Base-by-base conservation (phyloP, 2,888 invertebrate genomes). In the Drosophila crucigera region DNA sequence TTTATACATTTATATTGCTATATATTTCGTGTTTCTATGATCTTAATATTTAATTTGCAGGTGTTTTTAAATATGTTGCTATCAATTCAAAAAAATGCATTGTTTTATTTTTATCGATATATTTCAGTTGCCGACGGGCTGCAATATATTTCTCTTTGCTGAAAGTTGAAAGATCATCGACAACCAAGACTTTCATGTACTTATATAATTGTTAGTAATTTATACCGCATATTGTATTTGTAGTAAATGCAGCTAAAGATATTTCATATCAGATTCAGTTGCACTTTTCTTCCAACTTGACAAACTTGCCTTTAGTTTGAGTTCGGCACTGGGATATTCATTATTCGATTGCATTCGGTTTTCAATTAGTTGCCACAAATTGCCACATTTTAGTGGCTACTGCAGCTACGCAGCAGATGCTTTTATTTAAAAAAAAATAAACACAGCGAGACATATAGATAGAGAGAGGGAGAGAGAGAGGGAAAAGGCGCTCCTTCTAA, bases 391-490 rank as follows among this genome's bases (percentile, higher is more conserved):
- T 30, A n/a, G 49, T 19, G 54, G 54, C 76, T 68, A 63, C 68
- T 68, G 49, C 62, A 62, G 66, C 43, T 67, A 56, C 30, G 50
- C 63, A 60, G 63, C 76, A 74, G 71, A 63, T 71, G 71, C 60
- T 58, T 39, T 33, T 28, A 25, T 11, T 30, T 10, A 53, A 47
- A 37, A 22, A 41, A 28, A 28, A 41, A 1, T 9, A 7, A 31
- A 31, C 43, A 25, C 41, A 28, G 31, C 39, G 43, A 47, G 37
- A 4, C 33, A 25, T 25, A 37, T 33, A 4, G 31, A 9, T 4
- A 52, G 22, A 53, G 4, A 41, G 9, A 19, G 37, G 16, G 37
- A 58, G 50, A 47, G 22, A n/a, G 30, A 37, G n/a, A 28, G 4
- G 2, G 6, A 11, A 31, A 28, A 3, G 28, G 19, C 47, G 33